Conservation (phyloP, 2,797 vertebrate genomes). For the Fundulus diaphanus region DNA sequence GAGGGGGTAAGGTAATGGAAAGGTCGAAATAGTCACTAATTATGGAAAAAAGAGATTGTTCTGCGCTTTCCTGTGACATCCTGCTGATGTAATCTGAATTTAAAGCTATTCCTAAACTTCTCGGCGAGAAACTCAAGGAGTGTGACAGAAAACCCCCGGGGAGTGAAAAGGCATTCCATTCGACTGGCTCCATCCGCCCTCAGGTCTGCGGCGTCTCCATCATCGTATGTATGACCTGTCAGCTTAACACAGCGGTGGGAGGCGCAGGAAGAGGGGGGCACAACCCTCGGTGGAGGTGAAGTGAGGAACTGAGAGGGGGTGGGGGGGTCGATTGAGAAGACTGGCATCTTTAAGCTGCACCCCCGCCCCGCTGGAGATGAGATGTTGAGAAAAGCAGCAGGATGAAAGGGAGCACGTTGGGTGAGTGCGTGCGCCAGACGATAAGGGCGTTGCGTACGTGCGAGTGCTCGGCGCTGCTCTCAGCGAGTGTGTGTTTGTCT, state of each 20-base stretch:
- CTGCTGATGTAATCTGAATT: conserved; percentile 40
- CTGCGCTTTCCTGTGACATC: conserved; percentile 15
- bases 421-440: conserved; percentile 34
- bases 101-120: conserved; percentile 46
- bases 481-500: conserved; percentile 24
- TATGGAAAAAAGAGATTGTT: conserved; percentile 16
- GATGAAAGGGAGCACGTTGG: conserved; percentile 55
- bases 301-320: conserved; percentile 21
- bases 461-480: conserved; percentile 37
- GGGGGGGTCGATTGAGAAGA: conserved; percentile 34
- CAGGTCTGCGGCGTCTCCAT: conserved; percentile 58
- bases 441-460: conserved; percentile 49
- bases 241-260: conserved; percentile 58
- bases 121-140: conserved; percentile 19
- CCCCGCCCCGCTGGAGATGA: conserved; percentile 53
- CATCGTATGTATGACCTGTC: conserved; percentile 64
- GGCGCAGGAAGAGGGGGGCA: conserved; percentile 40
- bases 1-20: not conserved
- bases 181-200: conserved; percentile 50
- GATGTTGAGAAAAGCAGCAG: conserved; percentile 66
- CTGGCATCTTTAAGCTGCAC: conserved; percentile 63
- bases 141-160: conserved; percentile 56
- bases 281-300: conserved; percentile 58
- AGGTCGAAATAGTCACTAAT: conserved; percentile 11
- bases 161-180: conserved; percentile 51